These are phyloP conservation scores for Drosophila paramelanica DNA, from an alignment of 2,888 invertebrate genomes.

Conservation along the genomic window DNA sequence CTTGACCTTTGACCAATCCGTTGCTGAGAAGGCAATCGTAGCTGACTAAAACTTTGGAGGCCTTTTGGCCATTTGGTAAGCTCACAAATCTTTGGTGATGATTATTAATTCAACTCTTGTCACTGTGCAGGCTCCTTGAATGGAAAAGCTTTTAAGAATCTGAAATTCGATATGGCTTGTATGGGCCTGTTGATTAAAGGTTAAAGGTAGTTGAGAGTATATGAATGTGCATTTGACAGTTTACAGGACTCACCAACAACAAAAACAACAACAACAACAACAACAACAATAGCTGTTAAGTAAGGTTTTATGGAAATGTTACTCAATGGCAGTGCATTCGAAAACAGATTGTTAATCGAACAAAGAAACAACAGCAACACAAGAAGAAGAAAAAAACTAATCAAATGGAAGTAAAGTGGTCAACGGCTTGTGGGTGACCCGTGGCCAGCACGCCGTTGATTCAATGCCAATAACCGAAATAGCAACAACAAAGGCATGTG, in stretches of 20 bases:
- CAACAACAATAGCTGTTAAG: conserved; percentile 12
- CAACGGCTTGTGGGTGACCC: conserved; percentile 45
- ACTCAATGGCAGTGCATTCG: background rate
- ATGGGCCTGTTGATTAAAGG: conserved; percentile 13
- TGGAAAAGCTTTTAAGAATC: conserved; percentile 2
- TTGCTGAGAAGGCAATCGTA: conserved; percentile 2
- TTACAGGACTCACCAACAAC: conserved; percentile 20
- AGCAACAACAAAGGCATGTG: conserved; percentile 16
- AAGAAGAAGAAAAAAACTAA: conserved; percentile 49
- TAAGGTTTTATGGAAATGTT: conserved; percentile 29
- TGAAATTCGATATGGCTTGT: conserved; percentile 7
- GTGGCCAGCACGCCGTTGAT: conserved; percentile 24
- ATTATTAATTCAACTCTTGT: conserved; percentile 13
- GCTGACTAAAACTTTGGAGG: conserved; percentile 2
- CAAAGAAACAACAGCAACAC: conserved; percentile 16
- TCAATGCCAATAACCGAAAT: conserved; percentile 18
- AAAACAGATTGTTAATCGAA: conserved; percentile 13
- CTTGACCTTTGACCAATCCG: conserved; percentile 48
- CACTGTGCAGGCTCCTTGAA: background rate
- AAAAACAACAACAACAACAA: conserved; percentile 4
- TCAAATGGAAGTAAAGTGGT: conserved; percentile 54
- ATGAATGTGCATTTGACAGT: conserved; percentile 26
- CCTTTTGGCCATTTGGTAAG: conserved; percentile 14
- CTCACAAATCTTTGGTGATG: conserved; percentile 9
- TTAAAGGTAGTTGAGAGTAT: conserved; percentile 3